These are phyloP conservation scores for Hemiscyllium ocellatum DNA, from an alignment of 2,113 vertebrate genomes.

Conservation along the genomic window DNA sequence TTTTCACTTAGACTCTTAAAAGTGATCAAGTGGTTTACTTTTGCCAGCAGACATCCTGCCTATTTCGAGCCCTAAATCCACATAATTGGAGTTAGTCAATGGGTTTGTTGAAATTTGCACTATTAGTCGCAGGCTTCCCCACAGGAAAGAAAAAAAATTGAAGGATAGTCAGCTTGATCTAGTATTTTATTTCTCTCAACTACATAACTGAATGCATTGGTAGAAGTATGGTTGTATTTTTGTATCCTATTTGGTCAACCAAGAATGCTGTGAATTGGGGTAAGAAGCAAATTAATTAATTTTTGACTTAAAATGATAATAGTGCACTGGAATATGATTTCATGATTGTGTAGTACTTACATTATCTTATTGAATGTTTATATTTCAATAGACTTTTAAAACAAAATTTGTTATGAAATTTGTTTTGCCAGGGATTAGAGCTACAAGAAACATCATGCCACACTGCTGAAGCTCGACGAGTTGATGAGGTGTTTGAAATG, in stretches of 20 bases:
- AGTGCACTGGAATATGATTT: neutral
- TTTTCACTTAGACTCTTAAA: neutral
- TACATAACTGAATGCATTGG: neutral
- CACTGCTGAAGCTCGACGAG: conserved; percentile 82
- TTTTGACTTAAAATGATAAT: neutral
- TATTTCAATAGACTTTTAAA: neutral
- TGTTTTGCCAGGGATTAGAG: conserved; percentile 74
- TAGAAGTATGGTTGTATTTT: neutral
- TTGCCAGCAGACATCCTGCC: neutral
- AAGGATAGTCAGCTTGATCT: neutral
- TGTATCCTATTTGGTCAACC: neutral
- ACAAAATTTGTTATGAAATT: neutral
- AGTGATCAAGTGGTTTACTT: neutral
- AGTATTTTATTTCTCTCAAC: neutral
- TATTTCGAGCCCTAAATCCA: neutral
- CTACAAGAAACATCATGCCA: conserved; percentile 96
- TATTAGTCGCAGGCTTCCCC: neutral
- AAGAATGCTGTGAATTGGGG: neutral
- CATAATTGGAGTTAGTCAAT: neutral
- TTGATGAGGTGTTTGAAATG: conserved; percentile 87
- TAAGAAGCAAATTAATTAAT: neutral
- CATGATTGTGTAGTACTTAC: neutral
- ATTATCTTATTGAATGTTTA: neutral
- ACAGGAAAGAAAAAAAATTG: neutral
- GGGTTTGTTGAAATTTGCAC: neutral